A percentile compares a stretch with the other conserved stretches of the same genome.
Conservation (phyloP, 2,113 vertebrate genomes). For the Halcyon senegalensis region DNA sequence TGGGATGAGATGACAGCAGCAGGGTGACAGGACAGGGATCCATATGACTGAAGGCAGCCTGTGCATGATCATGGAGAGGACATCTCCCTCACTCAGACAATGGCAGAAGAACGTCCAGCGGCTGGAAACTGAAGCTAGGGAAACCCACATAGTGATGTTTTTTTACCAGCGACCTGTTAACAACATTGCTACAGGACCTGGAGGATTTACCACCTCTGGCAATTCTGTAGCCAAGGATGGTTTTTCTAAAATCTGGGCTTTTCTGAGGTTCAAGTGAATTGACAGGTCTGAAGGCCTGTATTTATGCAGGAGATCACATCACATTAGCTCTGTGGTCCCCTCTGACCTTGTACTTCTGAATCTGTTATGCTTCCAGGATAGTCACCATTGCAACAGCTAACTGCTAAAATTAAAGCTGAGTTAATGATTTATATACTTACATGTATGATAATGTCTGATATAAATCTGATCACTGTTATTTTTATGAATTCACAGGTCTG, state of each 20-base stretch:
- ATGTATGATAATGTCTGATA: not conserved
- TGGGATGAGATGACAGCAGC: not conserved
- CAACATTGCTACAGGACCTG: not conserved
- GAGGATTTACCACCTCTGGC: not conserved
- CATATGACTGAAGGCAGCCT: not conserved
- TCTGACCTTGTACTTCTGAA: conserved; percentile 27
- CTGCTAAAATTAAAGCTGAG: conserved; percentile 31
- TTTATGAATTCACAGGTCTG: not conserved
- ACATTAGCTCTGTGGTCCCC: not conserved
- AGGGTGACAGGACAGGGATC: not conserved
- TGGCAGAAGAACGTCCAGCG: not conserved
- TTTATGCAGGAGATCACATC: conserved; percentile 27
- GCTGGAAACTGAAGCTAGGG: not conserved
- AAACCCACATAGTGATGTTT: fast-evolving
- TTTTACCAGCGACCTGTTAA: not conserved
- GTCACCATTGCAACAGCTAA: not conserved
- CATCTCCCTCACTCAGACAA: not conserved
- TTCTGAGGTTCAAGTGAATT: not conserved
- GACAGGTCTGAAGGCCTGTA: not conserved
- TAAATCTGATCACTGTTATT: not conserved
- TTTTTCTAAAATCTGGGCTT: not conserved
- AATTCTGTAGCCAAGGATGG: not conserved
- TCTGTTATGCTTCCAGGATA: not conserved
- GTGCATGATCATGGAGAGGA: not conserved
- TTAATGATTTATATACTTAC: conserved; percentile 16